A percentile compares a stretch with the other conserved stretches of the same genome.
phyloP scores from a whole-genome alignment of 2,113 vertebrate genomes.

The Bucco capensis region DNA sequence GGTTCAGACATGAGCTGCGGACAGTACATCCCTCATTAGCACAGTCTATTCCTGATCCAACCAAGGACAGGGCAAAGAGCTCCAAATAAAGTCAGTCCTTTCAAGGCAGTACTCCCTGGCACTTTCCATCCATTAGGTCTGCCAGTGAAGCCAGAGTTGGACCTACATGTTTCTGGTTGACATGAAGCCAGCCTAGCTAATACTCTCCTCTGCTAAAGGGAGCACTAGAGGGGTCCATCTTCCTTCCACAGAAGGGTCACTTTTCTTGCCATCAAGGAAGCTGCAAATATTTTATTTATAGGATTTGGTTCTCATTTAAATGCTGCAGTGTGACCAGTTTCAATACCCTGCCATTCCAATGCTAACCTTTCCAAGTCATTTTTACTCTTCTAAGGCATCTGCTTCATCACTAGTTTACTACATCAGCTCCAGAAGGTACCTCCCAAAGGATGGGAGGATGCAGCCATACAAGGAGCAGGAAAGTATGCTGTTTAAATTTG shows the following conservation, averaged over 20 bases:
- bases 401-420: not conserved
- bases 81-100: not conserved
- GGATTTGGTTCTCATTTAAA: not conserved
- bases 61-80: not conserved
- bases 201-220: not conserved
- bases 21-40: not conserved
- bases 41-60: not conserved
- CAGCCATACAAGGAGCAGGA: constrained; percentile 49
- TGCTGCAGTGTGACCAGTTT: not conserved
- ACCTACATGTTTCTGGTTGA: not conserved
- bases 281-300: not conserved
- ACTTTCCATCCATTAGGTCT: not conserved
- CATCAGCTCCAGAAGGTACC: not conserved
- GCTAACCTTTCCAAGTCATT: not conserved
- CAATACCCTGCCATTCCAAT: not conserved
- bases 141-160: not conserved
- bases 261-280: not conserved
- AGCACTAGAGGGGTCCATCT: not conserved
- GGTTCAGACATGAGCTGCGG: accelerated
- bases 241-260: not conserved
- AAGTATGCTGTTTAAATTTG: constrained; percentile 16
- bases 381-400: not conserved
- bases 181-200: not conserved
- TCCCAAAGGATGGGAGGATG: constrained; percentile 12
- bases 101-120: not conserved